phyloP scores from a whole-genome alignment of 2,797 vertebrate genomes.

The Sarcophilus harrisii region DNA sequence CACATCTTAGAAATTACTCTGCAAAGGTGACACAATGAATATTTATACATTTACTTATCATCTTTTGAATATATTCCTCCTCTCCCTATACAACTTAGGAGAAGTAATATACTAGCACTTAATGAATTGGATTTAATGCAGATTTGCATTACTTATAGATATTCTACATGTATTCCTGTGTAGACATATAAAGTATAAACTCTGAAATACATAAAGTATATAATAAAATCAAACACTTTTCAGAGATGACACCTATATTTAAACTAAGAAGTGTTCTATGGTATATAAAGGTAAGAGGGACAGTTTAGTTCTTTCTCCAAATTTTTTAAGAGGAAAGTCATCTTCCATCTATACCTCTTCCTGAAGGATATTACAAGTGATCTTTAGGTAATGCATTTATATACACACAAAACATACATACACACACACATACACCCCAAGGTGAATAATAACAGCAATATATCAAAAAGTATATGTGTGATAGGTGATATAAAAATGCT shows the following conservation, averaged over 20 bases:
- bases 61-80: neutral
- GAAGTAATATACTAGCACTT: constrained; percentile 54
- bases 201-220: constrained; percentile 73
- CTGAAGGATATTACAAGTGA: constrained; percentile 34
- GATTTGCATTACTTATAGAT: constrained; percentile 36
- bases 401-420: neutral
- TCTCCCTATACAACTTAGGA: constrained; percentile 32
- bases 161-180: constrained; percentile 70
- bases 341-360: constrained; percentile 15
- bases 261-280: constrained; percentile 26
- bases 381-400: constrained; percentile 27
- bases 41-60: neutral
- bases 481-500: neutral
- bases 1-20: constrained; percentile 61
- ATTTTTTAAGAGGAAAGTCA: constrained; percentile 18
- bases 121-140: constrained; percentile 35
- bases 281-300: neutral
- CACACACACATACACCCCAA: neutral
- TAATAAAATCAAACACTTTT: constrained; percentile 56
- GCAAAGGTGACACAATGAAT: neutral
- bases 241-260: constrained; percentile 37
- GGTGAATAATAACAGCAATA: constrained; percentile 42
- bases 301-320: neutral
- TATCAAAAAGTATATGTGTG: neutral
- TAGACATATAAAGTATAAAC: constrained; percentile 56